These are phyloP conservation scores for Metacarcinus magister DNA, from an alignment of 2,888 invertebrate genomes.

Conservation along the genomic window DNA sequence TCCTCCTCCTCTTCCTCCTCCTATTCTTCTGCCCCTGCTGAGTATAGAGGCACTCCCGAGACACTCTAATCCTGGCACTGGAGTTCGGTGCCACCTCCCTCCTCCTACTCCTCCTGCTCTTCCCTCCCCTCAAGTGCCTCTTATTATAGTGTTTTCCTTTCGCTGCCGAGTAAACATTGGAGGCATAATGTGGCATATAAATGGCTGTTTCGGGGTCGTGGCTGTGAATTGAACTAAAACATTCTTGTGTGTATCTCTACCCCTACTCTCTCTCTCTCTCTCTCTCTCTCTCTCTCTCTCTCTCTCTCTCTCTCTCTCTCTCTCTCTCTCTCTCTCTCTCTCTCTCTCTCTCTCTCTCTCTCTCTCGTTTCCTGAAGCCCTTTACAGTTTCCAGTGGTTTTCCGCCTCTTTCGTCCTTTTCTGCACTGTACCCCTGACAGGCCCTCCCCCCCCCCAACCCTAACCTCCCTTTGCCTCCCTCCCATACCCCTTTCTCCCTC, in stretches of 20 bases:
- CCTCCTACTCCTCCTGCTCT: neutral
- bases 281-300: slow-evolving; percentile 13
- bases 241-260: neutral
- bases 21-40: neutral
- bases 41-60: neutral
- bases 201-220: neutral
- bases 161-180: neutral
- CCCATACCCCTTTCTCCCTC: neutral
- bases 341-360: slow-evolving; percentile 41
- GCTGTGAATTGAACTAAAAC: neutral
- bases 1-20: neutral
- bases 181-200: neutral
- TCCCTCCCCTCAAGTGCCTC: neutral
- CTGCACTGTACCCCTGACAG: neutral
- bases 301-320: slow-evolving; percentile 28
- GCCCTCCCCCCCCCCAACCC: neutral
- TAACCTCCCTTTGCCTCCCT: neutral
- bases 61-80: neutral
- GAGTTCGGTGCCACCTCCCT: neutral
- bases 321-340: neutral
- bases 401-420: neutral
- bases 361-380: slow-evolving; percentile 5
- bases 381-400: neutral
- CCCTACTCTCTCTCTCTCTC: neutral
- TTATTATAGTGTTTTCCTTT: slow-evolving; percentile 6